Conservation (phyloP, 2,113 vertebrate genomes). For the Dromas ardeola region DNA sequence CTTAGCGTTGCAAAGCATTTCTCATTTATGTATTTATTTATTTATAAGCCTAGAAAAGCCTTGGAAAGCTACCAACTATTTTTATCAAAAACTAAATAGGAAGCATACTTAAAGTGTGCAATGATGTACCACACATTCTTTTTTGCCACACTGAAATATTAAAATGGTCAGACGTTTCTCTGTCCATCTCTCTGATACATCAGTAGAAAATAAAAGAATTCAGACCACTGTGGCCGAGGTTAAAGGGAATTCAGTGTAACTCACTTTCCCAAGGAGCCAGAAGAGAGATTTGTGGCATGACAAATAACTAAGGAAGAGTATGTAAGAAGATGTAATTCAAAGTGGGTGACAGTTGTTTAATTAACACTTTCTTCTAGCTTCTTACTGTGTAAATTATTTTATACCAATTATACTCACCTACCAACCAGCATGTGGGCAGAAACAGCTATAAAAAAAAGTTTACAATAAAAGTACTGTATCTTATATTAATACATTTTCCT, state of each 20-base stretch:
- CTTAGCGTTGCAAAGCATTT: conserved; percentile 17
- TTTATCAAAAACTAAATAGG: background rate
- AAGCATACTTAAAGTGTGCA: background rate
- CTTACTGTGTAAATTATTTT: background rate
- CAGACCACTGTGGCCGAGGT: background rate
- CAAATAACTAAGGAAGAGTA: background rate
- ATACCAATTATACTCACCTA: background rate
- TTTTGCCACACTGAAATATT: background rate
- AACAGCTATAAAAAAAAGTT: background rate
- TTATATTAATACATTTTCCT: background rate
- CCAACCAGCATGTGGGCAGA: background rate
- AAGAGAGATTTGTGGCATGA: background rate
- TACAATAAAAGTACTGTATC: accelerated
- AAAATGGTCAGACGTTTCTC: background rate
- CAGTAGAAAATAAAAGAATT: background rate
- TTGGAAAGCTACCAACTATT: background rate
- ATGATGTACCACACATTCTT: background rate
- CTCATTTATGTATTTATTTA: background rate
- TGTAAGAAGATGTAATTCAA: background rate
- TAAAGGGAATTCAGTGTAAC: background rate
- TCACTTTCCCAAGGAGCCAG: background rate
- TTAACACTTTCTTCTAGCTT: conserved; percentile 1
- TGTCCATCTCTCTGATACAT: background rate
- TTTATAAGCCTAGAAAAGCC: background rate
- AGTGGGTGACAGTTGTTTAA: background rate